Percentiles rank a stretch among this genome's conserved stretches.
Evolutionary conservation across 2,113 vertebrate genomes (phyloP).

Genomic region (Entosphenus tridentatus): DNA sequence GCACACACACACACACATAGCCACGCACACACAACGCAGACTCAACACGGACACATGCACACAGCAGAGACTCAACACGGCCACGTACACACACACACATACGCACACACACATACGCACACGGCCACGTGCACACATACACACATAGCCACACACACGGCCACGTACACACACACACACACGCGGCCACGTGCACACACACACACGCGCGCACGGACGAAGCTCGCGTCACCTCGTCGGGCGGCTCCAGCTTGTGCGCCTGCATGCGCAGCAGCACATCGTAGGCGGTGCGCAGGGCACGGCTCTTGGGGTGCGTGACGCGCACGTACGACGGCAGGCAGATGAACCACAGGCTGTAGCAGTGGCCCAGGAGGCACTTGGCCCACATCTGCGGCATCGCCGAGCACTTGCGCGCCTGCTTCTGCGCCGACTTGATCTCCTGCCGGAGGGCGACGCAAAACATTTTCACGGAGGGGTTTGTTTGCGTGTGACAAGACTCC

Average conservation of each 20-base stretch:
- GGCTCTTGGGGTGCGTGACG: conserved; percentile 47
- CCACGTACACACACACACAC: neutral
- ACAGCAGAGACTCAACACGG: neutral
- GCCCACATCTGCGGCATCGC: conserved; percentile 58
- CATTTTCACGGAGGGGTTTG: too few species aligned
- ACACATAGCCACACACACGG: neutral
- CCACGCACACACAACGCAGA: neutral
- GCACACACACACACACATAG: neutral
- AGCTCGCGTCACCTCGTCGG: conserved; percentile 51
- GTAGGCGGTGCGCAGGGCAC: conserved; percentile 70
- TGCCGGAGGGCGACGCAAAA: conserved; percentile 14
- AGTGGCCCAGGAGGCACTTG: conserved; percentile 75
- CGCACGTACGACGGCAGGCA: conserved; percentile 61
- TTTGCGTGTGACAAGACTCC: too few species aligned
- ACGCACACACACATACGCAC: neutral
- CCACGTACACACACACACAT: neutral
- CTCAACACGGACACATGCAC: neutral
- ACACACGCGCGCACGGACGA: neutral
- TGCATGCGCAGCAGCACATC: conserved; percentile 71
- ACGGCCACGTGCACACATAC: neutral
- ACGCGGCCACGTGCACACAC: neutral
- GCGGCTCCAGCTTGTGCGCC: conserved; percentile 56
- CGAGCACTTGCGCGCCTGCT: conserved; percentile 57
- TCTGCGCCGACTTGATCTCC: conserved; percentile 87
- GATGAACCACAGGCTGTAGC: conserved; percentile 95